Evolutionary conservation across 2,113 vertebrate genomes (phyloP).

Genomic region (Labrus mixtus): DNA sequence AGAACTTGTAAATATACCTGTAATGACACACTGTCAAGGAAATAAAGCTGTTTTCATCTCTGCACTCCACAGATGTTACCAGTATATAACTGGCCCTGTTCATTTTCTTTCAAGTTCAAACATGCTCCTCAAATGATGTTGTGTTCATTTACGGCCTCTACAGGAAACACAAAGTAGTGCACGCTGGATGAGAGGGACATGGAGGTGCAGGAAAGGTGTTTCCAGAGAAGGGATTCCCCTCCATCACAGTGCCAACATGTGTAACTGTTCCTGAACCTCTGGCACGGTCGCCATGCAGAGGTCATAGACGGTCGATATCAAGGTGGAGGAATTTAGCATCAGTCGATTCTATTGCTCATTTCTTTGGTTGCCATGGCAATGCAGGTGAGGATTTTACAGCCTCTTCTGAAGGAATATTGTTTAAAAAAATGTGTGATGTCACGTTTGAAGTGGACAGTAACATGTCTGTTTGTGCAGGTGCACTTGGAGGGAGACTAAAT

Average conservation of each 20-base stretch:
- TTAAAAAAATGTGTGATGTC: not conserved
- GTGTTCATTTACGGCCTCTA: constrained; percentile 21
- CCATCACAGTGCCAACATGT: constrained; percentile 36
- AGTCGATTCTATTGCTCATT: constrained; percentile 28
- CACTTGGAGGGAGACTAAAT: constrained; percentile 11
- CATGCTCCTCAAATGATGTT: not conserved
- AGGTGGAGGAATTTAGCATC: constrained; percentile 50
- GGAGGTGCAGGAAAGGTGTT: constrained; percentile 7
- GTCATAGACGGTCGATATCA: constrained; percentile 36
- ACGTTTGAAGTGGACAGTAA: constrained; percentile 18
- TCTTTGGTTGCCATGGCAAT: not conserved
- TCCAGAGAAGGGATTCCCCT: constrained; percentile 39
- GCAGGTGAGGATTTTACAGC: constrained; percentile 26
- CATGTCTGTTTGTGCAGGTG: constrained; percentile 46
- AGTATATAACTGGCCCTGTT: not conserved
- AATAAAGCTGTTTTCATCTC: constrained; percentile 3
- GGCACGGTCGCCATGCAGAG: constrained; percentile 21
- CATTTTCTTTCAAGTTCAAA: constrained; percentile 25
- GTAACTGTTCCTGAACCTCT: constrained; percentile 26
- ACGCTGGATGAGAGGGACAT: not conserved
- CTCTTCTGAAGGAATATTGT: constrained; percentile 3
- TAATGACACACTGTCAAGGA: constrained; percentile 24
- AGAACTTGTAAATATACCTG: constrained; percentile 44
- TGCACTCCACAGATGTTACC: not conserved
- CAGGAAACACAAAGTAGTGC: constrained; percentile 33